A percentile compares a stretch with the other conserved stretches of the same genome.
phyloP scores from a whole-genome alignment of 2,797 vertebrate species.

The Coregonus ussuriensis region DNA sequence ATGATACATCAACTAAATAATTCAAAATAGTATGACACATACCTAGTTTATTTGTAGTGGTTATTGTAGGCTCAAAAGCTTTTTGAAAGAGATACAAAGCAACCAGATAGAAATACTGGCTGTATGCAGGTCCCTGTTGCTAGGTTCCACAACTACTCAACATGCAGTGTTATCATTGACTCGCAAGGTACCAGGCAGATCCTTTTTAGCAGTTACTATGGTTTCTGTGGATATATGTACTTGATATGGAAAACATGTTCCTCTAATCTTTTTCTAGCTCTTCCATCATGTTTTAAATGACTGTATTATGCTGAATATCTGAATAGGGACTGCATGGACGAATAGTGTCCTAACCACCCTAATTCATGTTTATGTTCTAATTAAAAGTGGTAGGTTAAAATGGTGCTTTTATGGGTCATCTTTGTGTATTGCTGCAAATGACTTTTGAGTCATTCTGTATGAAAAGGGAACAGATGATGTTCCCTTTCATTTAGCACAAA shows the following conservation, averaged over 20 bases:
- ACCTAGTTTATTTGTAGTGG: background rate
- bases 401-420: background rate
- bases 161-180: conserved; percentile 50
- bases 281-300: background rate
- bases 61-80: background rate
- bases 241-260: too few species aligned
- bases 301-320: background rate
- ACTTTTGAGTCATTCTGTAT: background rate
- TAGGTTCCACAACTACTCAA: conserved; percentile 57
- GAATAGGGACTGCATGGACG: background rate
- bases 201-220: conserved; percentile 59
- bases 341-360: background rate
- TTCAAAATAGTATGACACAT: background rate
- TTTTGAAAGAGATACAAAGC: background rate
- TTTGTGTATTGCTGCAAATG: background rate
- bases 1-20: background rate
- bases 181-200: conserved; percentile 48
- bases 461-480: background rate
- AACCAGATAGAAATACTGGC: conserved; percentile 2
- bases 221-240: conserved; percentile 55
- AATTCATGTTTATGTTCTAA: background rate
- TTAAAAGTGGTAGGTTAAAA: background rate
- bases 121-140: conserved; percentile 49
- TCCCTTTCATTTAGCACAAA: too few species aligned
- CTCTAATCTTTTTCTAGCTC: background rate